These are phyloP conservation scores for Luidia sarsii DNA, from an alignment of 53 echinoderm and acorn worm species.

Conservation along the genomic window DNA sequence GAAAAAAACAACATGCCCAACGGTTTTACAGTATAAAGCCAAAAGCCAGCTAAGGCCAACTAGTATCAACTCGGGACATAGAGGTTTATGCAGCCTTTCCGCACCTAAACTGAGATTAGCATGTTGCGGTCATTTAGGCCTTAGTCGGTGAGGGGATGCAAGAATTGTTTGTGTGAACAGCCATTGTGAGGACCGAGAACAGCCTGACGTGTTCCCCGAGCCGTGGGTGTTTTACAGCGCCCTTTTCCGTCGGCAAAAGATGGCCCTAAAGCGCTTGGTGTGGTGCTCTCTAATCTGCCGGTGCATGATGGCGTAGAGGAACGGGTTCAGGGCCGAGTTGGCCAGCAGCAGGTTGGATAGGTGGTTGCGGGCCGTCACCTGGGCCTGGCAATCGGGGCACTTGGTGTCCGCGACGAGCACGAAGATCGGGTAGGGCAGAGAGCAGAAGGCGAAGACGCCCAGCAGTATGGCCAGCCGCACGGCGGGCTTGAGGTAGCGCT, in stretches of 20 bases:
- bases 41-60: no score
- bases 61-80: no score
- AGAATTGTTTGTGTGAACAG: no score
- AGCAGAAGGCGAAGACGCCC: conserved; percentile 26
- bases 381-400: conserved; percentile 8
- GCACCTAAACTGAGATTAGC: no score
- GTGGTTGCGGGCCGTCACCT: neutral
- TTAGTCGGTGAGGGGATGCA: no score
- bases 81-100: no score
- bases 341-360: conserved; percentile 35
- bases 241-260: conserved; percentile 30
- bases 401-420: conserved; percentile 18
- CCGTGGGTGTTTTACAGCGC: neutral
- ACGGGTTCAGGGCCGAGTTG: conserved; percentile 52
- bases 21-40: no score
- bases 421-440: conserved; percentile 46
- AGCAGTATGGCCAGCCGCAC: conserved; percentile 36
- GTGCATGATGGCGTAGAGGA: conserved; percentile 51
- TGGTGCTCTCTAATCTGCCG: conserved; percentile 36
- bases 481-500: conserved; percentile 53
- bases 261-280: neutral
- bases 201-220: no score
- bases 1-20: no score
- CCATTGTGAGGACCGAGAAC: no score
- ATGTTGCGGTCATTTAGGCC: no score